Evolutionary conservation across 2,797 vertebrate genomes (phyloP).

Genomic region (Pipistrellus kuhlii): DNA sequence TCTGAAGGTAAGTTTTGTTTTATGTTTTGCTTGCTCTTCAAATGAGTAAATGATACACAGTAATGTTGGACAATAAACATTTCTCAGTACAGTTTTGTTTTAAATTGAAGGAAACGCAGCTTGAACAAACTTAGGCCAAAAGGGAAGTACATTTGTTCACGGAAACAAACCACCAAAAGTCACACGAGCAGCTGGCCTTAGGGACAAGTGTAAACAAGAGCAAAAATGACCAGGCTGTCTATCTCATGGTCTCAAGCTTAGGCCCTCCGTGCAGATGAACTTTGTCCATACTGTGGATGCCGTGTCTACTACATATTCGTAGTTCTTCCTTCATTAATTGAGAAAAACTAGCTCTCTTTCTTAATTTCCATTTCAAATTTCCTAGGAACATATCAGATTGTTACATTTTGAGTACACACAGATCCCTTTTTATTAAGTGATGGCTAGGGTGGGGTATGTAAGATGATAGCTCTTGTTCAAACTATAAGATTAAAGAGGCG

Average conservation of each 20-base stretch:
- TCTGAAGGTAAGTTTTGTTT: not conserved
- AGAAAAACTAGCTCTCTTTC: not conserved
- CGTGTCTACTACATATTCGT: too few species aligned
- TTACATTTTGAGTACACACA: not conserved
- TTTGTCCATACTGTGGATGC: not conserved
- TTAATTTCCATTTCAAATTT: conserved; percentile 11
- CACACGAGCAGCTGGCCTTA: not conserved
- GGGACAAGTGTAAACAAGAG: not conserved
- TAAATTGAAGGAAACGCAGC: conserved; percentile 26
- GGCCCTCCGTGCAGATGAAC: not conserved
- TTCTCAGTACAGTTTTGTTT: conserved; percentile 37
- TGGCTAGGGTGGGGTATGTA: not conserved
- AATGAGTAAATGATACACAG: not conserved
- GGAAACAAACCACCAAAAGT: not conserved
- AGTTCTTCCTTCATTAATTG: not conserved
- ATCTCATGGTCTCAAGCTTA: not conserved
- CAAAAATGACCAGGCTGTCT: not conserved
- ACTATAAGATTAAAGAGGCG: not conserved
- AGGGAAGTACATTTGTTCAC: not conserved
- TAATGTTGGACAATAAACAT: conserved; percentile 20
- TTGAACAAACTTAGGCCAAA: conserved; percentile 5
- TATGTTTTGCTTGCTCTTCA: not conserved
- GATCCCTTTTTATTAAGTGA: not conserved
- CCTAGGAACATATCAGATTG: not conserved
- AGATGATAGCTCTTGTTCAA: not conserved